phyloP scores from a whole-genome alignment of 2,888 invertebrate genomes.

The Sphinx pinastri region DNA sequence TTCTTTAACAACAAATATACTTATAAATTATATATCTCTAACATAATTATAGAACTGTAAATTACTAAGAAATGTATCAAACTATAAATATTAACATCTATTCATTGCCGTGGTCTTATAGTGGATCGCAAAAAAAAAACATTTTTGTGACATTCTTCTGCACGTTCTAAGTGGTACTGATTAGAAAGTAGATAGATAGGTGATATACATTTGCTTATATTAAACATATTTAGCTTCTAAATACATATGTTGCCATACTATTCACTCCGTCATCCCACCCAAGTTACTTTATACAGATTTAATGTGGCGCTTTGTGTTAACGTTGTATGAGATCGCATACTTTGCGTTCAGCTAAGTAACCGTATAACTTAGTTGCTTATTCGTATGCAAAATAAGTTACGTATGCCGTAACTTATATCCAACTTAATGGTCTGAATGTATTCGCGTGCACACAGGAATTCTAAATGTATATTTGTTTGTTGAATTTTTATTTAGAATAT shows the following conservation, averaged over 20 bases:
- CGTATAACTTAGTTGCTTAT: constrained; percentile 24
- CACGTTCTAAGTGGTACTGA: too few species aligned
- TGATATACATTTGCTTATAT: too few species aligned
- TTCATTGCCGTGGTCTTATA: too few species aligned
- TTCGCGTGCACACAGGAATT: not conserved
- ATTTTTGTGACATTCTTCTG: too few species aligned
- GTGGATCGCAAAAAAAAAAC: too few species aligned
- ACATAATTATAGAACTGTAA: too few species aligned
- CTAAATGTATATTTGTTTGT: not conserved
- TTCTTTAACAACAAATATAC: too few species aligned
- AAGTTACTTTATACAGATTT: constrained; percentile 37
- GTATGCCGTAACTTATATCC: constrained; percentile 7
- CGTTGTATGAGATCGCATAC: constrained; percentile 36
- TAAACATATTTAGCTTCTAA: too few species aligned
- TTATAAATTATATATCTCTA: too few species aligned
- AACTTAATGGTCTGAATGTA: constrained; percentile 18
- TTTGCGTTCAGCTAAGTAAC: constrained; percentile 25
- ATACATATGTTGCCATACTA: not conserved
- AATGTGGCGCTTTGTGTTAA: constrained; percentile 35
- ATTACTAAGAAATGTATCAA: too few species aligned
- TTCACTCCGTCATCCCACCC: not conserved
- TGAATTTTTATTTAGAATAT: not conserved
- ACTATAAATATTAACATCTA: too few species aligned
- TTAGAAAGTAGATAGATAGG: too few species aligned
- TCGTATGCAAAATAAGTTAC: constrained; percentile 20